Evolutionary conservation across 2,113 vertebrate genomes (phyloP), one percentile per base, ranked within the genome.

Genomic region (Paratilapia polleni): DNA sequence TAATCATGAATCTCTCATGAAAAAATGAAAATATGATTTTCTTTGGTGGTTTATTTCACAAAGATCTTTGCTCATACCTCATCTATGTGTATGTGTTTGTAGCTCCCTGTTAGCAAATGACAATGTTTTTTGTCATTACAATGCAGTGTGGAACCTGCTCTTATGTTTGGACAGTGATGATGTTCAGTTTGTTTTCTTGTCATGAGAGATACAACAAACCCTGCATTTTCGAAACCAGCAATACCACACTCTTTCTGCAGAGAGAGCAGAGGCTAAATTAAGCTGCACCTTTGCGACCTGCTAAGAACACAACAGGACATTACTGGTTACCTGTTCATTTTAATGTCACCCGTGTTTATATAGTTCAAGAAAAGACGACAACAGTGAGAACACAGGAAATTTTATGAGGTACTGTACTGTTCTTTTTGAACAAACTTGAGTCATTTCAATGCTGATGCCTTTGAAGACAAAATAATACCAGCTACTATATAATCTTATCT

Each of bases 141-240:
- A 31, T 0, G 1, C 56, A 38, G 54, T 14, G 49, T 62, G n/a
- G 17, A 88, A 83, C 81, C 85, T 81, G 83, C 56, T 88, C 79
- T 79, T 10, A 6, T 90, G 87, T 93, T 92, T 94, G 86, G 26
- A 68, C 19, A 26, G 81, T 19, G 86, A 83, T 94, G 89, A 93
- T 77, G 82, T 66, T 60, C 22, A 54, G 14, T 57, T 80, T 81
- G 79, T 90, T 93, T 83, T 41, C 64, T 62, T 94, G 91, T 89
- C 91, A 88, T 62, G 73, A 78, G 28, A 36, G 78, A 89, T 66
- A 85, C 88, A 89, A 90, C 83, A 91, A 90, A 83, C 54, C 24
- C 34, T 56, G 58, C 63, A 79, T 92, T 91, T 85, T 81, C 60
- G 78, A 90, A 95, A 93, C 62, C 80, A 88, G 92, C 90, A 91